Conservation (phyloP, 2,888 invertebrate genomes). For the Nephrotoma appendiculata region DNA sequence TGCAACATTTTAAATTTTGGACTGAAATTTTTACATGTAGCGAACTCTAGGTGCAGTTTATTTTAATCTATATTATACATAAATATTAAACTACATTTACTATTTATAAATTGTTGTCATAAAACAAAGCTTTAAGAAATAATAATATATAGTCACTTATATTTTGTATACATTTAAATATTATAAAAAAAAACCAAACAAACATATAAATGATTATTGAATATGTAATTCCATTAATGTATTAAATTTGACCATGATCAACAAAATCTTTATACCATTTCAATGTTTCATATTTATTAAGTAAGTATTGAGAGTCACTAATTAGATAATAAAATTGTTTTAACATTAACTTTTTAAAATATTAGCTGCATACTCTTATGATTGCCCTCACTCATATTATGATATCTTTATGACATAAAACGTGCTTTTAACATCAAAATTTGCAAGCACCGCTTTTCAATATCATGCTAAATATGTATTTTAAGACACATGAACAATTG, state of each 20-base stretch:
- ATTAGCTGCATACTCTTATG: neutral
- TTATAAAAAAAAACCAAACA: neutral
- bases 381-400: neutral
- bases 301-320: neutral
- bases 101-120: no score
- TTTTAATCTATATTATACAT: no score
- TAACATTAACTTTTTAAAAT: neutral
- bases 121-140: no score
- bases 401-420: neutral
- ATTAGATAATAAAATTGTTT: neutral
- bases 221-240: neutral
- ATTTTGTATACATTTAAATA: no score
- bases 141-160: no score
- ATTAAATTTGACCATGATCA: neutral
- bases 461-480: neutral
- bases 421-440: neutral
- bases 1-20: neutral
- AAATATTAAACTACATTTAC: no score
- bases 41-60: no score
- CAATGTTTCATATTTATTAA: neutral
- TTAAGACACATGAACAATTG: neutral
- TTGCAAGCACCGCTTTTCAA: neutral
- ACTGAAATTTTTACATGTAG: neutral
- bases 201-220: neutral
- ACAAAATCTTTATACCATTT: neutral